phyloP scores from a whole-genome alignment of 1,140 invertebrate species.

The Drosophila littoralis region DNA sequence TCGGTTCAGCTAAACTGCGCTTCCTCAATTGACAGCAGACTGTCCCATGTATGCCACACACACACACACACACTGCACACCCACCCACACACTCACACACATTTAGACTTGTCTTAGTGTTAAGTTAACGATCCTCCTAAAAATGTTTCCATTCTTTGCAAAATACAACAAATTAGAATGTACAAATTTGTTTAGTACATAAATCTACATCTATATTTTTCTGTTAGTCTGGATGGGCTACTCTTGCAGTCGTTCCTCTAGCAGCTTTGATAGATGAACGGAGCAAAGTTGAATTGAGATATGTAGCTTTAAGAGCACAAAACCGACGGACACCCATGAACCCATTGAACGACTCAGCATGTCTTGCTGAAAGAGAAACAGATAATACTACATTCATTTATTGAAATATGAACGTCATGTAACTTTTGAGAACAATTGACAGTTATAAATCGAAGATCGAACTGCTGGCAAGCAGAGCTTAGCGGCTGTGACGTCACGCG shows the following conservation, averaged over 20 bases:
- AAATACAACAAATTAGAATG: slow-evolving; percentile 66
- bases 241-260: no score
- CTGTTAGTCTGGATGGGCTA: background rate
- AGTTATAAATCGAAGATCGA: no score
- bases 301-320: no score
- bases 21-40: slow-evolving; percentile 31
- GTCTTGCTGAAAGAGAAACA: no score
- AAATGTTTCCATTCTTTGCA: slow-evolving; percentile 45
- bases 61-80: background rate
- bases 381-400: no score
- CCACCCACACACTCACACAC: slow-evolving; percentile 11
- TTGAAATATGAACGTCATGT: no score
- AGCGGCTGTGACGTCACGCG: background rate
- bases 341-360: no score
- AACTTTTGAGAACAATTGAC: no score
- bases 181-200: slow-evolving; percentile 44
- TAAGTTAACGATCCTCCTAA: slow-evolving; percentile 45
- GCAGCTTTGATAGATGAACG: no score
- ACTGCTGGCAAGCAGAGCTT: background rate
- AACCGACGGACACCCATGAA: no score
- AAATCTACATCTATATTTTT: background rate
- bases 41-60: background rate
- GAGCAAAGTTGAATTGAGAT: no score
- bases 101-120: slow-evolving; percentile 52
- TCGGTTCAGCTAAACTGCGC: slow-evolving; percentile 19